These are phyloP conservation scores for Heliornis fulica DNA, from an alignment of 2,113 vertebrate species.

Conservation along the genomic window DNA sequence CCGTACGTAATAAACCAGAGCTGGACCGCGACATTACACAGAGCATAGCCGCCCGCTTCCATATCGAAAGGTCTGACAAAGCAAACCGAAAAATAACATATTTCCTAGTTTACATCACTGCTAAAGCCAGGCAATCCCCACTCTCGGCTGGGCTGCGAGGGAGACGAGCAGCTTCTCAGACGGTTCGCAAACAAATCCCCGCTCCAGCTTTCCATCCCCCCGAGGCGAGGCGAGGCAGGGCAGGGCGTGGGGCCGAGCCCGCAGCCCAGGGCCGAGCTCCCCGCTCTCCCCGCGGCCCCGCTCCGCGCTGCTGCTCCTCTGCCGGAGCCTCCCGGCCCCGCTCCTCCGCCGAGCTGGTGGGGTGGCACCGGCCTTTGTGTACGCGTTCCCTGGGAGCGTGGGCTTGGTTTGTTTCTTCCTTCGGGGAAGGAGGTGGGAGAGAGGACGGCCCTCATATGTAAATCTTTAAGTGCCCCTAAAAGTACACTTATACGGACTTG, in stretches of 20 bases:
- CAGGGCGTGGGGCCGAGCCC: background rate
- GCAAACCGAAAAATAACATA: background rate
- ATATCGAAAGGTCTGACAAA: background rate
- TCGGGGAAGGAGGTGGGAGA: background rate
- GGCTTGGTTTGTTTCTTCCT: background rate
- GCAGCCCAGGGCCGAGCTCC: background rate
- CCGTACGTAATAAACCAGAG: background rate
- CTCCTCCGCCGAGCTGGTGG: no score
- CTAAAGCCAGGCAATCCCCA: background rate
- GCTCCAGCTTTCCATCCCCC: slow-evolving; percentile 38
- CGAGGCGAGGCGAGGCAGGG: background rate
- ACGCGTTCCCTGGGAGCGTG: rapidly evolving
- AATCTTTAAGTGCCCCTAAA: background rate
- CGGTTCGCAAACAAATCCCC: background rate
- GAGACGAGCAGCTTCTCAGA: background rate
- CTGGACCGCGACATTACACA: rapidly evolving
- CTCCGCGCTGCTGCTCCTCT: background rate
- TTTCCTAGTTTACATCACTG: background rate
- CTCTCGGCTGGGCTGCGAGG: background rate
- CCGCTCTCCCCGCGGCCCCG: background rate
- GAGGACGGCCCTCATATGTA: background rate
- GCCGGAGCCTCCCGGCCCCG: background rate
- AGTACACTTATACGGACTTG: no score
- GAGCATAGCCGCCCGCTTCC: background rate
- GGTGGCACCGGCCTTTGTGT: background rate